Evolutionary conservation across 2,797 vertebrate genomes (phyloP).

Genomic region (Nannoperca australis): DNA sequence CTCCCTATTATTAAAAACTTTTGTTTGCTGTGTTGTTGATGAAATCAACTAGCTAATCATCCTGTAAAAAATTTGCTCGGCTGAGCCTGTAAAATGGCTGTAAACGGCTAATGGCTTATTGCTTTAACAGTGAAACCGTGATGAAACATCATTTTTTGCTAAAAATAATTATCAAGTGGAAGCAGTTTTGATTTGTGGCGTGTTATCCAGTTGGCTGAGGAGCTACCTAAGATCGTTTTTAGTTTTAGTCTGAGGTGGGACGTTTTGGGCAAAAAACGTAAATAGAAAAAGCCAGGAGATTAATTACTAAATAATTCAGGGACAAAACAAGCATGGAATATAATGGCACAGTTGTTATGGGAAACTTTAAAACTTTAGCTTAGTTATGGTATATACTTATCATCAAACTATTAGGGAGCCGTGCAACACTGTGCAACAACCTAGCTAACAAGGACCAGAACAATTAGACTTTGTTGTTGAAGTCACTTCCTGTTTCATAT

Average conservation of each 20-base stretch:
- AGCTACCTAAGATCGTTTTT: not conserved
- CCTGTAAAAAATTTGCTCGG: not conserved
- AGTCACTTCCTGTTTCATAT: slow-evolving; percentile 9
- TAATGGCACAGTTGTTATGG: not conserved
- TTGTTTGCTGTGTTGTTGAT: slow-evolving; percentile 12
- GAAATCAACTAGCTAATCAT: not conserved
- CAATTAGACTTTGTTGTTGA: not conserved
- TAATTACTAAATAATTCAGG: not conserved
- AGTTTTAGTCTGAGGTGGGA: not conserved
- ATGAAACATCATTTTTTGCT: not conserved
- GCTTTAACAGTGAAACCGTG: slow-evolving; percentile 30
- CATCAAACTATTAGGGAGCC: not conserved
- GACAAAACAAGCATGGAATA: not conserved
- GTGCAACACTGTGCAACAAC: slow-evolving; percentile 8
- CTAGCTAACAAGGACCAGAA: not conserved
- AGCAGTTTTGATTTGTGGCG: not conserved
- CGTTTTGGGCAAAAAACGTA: not conserved
- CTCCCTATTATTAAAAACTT: slow-evolving; percentile 1
- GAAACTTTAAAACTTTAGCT: not conserved
- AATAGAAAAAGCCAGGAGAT: slow-evolving; percentile 4
- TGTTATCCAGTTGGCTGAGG: not conserved
- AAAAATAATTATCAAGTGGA: not conserved
- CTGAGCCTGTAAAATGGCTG: not conserved
- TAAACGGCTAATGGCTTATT: slow-evolving; percentile 35
- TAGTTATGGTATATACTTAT: not conserved